Evolutionary conservation across 2,888 invertebrate species (phyloP).

Genomic region (Melanophora roralis): DNA sequence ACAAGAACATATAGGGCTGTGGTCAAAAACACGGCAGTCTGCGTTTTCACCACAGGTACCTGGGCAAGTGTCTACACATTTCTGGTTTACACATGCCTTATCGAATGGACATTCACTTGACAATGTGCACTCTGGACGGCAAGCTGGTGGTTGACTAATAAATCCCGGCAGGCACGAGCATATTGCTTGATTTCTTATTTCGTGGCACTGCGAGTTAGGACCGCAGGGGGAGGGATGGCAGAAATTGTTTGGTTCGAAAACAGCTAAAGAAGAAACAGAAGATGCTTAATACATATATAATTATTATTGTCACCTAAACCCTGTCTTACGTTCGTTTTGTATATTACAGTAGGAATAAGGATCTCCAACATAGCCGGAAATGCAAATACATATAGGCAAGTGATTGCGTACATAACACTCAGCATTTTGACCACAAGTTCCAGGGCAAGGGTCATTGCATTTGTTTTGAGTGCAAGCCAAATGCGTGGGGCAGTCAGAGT

Average conservation of each 20-base stretch:
- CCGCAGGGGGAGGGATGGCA: conserved; percentile 83
- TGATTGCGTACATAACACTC: conserved; percentile 85
- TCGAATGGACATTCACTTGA: conserved; percentile 82
- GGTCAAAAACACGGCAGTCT: conserved; percentile 79
- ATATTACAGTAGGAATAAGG: conserved; percentile 83
- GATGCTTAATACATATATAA: not conserved
- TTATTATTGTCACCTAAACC: not conserved
- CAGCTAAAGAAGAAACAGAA: conserved; percentile 65
- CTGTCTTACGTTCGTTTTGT: conserved; percentile 78
- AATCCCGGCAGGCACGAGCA: conserved; percentile 82
- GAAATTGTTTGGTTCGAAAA: conserved; percentile 77
- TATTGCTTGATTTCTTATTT: conserved; percentile 79
- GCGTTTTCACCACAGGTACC: conserved; percentile 87
- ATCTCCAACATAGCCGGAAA: conserved; percentile 85
- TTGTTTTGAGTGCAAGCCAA: conserved; percentile 84
- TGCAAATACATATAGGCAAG: conserved; percentile 83
- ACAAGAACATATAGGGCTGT: conserved; percentile 86
- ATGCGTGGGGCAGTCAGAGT: conserved; percentile 84
- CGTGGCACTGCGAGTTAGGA: conserved; percentile 81
- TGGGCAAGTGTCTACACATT: conserved; percentile 84
- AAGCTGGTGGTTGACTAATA: conserved; percentile 83
- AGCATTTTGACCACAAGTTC: conserved; percentile 86
- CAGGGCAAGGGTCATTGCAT: conserved; percentile 87
- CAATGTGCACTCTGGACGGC: conserved; percentile 87
- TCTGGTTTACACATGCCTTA: conserved; percentile 82